Evolutionary conservation across 1,140 invertebrate genomes (phyloP), one percentile per base, ranked within the genome.

Genomic region (Temnothorax curvispinosus): DNA sequence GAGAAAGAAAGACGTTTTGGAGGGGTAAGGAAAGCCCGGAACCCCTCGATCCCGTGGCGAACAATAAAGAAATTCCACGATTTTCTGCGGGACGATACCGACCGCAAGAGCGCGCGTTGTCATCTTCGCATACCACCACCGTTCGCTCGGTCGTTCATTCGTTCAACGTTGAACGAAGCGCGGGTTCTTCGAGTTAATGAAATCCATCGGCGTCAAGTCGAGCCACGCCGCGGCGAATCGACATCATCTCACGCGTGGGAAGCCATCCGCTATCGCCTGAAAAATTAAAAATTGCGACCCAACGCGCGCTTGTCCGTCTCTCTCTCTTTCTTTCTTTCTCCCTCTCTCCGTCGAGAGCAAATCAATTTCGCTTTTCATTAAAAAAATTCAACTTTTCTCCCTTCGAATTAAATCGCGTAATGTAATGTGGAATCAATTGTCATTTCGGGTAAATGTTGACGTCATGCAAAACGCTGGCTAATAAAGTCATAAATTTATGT

Each of bases 11-110:
- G 41, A n/a, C 9, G 41, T 27, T 21, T 18, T 15, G 56, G 47
- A 50, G 50, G 67, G 71, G 44, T 56, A 74, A 88, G 76, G 84
- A 71, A 74, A 75, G 27, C 71, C 38, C 47, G 54, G 35, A 32
- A n/a, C 60, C 35, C 27, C 74, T 77, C 56, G 67, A 86, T 62
- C 69, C 85, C 50, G 52, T 62, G 64, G 44, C 74, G 86, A 87
- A 93, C 92, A 93, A 93, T 93, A 90, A 94, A 93, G 90, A 93
- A 93, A 92, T 90, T 92, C 91, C 91, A 89, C 89, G 89, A 92
- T 92, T 92, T 89, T 86, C 87, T 85, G 69, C 87, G 84, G 80
- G 71, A 88, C 71, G 87, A 82, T 65, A 54, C 56, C 80, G 69
- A 50, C 54, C 69, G 67, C 71, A 71, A 84, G 89, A 72, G 41